Base-by-base conservation (phyloP, 2,888 invertebrate species). In the Hemistola chrysoprasaria region DNA sequence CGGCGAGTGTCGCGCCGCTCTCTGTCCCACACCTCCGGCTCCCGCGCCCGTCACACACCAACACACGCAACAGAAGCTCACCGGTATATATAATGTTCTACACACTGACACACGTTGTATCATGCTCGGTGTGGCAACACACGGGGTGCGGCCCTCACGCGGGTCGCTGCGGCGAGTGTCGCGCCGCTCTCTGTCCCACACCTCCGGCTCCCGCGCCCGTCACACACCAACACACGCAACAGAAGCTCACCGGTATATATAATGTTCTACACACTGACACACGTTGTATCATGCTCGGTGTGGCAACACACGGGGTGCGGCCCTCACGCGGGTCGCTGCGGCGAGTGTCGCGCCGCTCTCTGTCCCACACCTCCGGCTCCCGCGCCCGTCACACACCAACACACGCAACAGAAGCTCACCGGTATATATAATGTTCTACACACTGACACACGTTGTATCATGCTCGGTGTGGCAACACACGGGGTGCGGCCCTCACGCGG, bases 291-390 rank as follows among this genome's bases (percentile, higher is more conserved):
- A 42, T 88, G 88, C 55, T 40, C 57, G 20, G 78, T 71, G 65
- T 81, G 80, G 77, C 81, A 78, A 59, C 88, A 89, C 72, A 85
- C 88, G 54, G 82, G 80, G 22, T 87, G 86, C 70, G 76, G 78
- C 10, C 54, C 55, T 34, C 59, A 44, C 32, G 71, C 67, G 3
- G n/a, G n/a, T n/a, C 65, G 61, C 54, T 78, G 71, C 65, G 65
- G 65, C 50, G 51, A 50, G 52, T 82, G 78, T 59, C 71, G 62
- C 59, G 67, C 59, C 47, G 53, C 58, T 22, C 66, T 73, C 44
- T n/a, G n/a, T n/a, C n/a, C n/a, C n/a, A n/a, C n/a, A n/a, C n/a
- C n/a, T n/a, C 67, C 71, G 11, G 40, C 54, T 33, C 38, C 39
- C 26, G 40, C 46, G 32, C 32, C 38, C 44, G 35, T n/a, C n/a